These are phyloP conservation scores for Epizoanthus ramosus DNA, from an alignment of 92 coral and sea anemone species.

Conservation along the genomic window DNA sequence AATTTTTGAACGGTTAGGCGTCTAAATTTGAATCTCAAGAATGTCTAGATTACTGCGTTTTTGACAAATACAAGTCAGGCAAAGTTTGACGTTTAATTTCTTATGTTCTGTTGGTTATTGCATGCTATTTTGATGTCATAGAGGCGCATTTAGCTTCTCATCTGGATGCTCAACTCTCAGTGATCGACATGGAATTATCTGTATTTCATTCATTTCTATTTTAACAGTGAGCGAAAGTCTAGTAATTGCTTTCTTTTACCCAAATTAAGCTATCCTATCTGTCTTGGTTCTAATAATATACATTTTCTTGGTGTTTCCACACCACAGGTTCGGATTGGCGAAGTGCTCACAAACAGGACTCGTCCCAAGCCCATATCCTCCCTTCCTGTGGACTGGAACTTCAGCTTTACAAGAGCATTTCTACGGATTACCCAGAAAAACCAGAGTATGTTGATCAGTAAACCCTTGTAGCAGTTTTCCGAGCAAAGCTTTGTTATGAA, in stretches of 20 bases:
- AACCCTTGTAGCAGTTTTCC: not conserved
- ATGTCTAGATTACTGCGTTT: no score
- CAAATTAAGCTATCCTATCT: no score
- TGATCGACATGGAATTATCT: not conserved
- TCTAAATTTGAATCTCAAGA: no score
- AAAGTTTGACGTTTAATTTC: no score
- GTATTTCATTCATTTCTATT: no score
- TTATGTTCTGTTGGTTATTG: no score
- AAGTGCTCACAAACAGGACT: constrained; percentile 51
- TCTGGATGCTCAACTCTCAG: not conserved
- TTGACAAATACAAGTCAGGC: no score
- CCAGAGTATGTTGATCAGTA: constrained; percentile 77
- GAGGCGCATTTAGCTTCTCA: not conserved
- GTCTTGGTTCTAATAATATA: not conserved
- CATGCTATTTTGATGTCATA: not conserved
- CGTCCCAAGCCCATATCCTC: constrained; percentile 81
- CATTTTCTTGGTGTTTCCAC: not conserved
- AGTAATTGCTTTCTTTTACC: no score
- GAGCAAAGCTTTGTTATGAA: no score
- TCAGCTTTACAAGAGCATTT: constrained; percentile 77
- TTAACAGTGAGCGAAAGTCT: no score
- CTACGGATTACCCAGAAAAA: constrained; percentile 73
- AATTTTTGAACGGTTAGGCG: no score
- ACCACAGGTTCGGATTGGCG: constrained; percentile 71
- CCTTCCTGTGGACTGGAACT: constrained; percentile 83